phyloP scores from a whole-genome alignment of 2,113 vertebrate genomes.

The Madoqua kirkii region DNA sequence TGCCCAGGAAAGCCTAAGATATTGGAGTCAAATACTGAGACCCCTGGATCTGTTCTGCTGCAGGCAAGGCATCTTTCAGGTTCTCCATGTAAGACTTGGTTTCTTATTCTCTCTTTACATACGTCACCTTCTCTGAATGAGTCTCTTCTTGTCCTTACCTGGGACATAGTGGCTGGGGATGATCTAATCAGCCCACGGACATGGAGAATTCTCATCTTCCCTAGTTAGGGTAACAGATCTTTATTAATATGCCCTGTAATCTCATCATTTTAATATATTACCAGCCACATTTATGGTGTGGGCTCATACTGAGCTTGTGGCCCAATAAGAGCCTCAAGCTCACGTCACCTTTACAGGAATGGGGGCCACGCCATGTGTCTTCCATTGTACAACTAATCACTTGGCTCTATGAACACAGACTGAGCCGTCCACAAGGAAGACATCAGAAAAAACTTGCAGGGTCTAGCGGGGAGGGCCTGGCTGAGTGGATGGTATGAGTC shows the following conservation, averaged over 20 bases:
- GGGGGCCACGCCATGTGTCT: not conserved
- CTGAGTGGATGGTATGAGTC: slow-evolving; percentile 45
- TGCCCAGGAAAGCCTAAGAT: not conserved
- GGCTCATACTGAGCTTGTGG: not conserved
- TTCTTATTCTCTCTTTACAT: not conserved
- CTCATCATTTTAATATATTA: not conserved
- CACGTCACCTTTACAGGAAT: not conserved
- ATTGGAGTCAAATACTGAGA: not conserved
- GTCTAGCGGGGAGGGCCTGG: not conserved
- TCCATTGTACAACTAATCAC: not conserved
- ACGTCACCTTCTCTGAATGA: not conserved
- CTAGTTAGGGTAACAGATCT: not conserved
- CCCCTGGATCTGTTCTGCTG: not conserved
- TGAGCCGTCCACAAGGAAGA: slow-evolving; percentile 11
- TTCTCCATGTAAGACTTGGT: not conserved
- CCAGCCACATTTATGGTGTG: not conserved
- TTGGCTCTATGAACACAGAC: slow-evolving; percentile 18
- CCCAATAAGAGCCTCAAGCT: not conserved
- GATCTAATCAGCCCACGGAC: not conserved
- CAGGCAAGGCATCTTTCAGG: not conserved
- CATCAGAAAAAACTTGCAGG: slow-evolving; percentile 27
- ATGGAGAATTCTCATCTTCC: not conserved
- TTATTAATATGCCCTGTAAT: not conserved
- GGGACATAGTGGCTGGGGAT: not conserved
- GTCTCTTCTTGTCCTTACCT: not conserved